These are phyloP conservation scores for Octopus bimaculoides DNA, from an alignment of 1,140 invertebrate genomes.

Conservation along the genomic window DNA sequence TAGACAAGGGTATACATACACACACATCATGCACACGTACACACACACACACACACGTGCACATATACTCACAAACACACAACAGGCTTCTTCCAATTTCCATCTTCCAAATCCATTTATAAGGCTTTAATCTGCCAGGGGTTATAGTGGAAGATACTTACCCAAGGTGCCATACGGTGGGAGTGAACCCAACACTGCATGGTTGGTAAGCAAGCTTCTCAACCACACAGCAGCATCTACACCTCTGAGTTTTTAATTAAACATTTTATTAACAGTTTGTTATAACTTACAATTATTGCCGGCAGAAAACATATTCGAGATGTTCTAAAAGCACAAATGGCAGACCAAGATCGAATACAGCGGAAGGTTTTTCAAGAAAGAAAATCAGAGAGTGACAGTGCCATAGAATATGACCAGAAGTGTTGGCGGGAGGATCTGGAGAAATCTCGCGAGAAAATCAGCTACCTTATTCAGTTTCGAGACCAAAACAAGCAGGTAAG, in stretches of 20 bases:
- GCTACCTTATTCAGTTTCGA: slow-evolving; percentile 47
- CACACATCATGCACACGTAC: too few species aligned
- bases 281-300: slow-evolving; percentile 10
- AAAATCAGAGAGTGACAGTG: slow-evolving; percentile 41
- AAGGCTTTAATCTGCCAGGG: too few species aligned
- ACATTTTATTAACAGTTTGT: background rate
- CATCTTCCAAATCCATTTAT: too few species aligned
- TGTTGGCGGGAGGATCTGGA: slow-evolving; percentile 40
- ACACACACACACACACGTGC: too few species aligned
- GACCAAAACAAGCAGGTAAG: slow-evolving; percentile 49
- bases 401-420: slow-evolving; percentile 41
- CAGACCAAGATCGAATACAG: slow-evolving; percentile 35
- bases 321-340: slow-evolving; percentile 53
- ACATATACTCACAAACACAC: too few species aligned
- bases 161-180: too few species aligned
- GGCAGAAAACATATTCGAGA: slow-evolving; percentile 47
- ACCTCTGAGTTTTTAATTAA: background rate
- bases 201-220: too few species aligned
- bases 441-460: slow-evolving; percentile 38
- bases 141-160: too few species aligned
- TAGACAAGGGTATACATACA: too few species aligned
- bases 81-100: too few species aligned
- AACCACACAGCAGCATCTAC: too few species aligned
- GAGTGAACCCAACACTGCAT: too few species aligned
- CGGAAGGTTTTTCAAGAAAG: slow-evolving; percentile 32